These are phyloP conservation scores for Microctonus brassicae DNA, from an alignment of 2,888 invertebrate genomes.

Conservation along the genomic window DNA sequence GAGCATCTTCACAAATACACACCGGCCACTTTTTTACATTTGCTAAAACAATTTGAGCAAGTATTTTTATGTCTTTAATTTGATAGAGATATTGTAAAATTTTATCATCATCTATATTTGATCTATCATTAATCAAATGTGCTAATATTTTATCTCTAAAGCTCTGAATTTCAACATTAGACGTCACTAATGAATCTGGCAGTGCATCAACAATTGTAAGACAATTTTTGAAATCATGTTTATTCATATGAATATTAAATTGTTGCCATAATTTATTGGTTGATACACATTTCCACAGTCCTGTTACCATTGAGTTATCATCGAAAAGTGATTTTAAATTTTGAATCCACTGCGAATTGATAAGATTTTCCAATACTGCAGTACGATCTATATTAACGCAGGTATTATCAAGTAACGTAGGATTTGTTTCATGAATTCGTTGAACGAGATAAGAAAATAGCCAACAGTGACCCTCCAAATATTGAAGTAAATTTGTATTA, in stretches of 20 bases:
- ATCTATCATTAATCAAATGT: constrained; percentile 72
- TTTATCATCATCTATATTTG: constrained; percentile 64
- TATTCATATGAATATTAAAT: constrained; percentile 70
- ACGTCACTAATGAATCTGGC: constrained; percentile 73
- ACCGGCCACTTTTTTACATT: constrained; percentile 61
- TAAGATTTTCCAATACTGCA: constrained; percentile 74
- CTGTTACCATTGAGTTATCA: constrained; percentile 74
- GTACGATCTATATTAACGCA: constrained; percentile 72
- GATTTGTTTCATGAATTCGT: constrained; percentile 74
- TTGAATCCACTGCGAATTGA: constrained; percentile 73
- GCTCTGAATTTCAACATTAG: constrained; percentile 72
- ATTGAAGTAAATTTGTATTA: constrained; percentile 73
- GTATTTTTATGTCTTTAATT: constrained; percentile 56
- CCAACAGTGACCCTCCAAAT: constrained; percentile 79
- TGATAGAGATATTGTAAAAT: constrained; percentile 57
- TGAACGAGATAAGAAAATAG: constrained; percentile 78
- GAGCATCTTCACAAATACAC: constrained; percentile 56
- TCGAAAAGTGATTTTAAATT: constrained; percentile 72
- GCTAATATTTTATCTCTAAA: constrained; percentile 75
- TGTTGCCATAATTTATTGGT: constrained; percentile 71
- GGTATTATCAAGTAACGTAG: constrained; percentile 71
- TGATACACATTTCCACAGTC: constrained; percentile 74
- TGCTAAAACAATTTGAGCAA: constrained; percentile 58
- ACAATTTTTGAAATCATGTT: constrained; percentile 68
- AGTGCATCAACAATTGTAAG: constrained; percentile 73